phyloP scores from a whole-genome alignment of 2,113 vertebrate genomes.

The Paraplagusia blochii region DNA sequence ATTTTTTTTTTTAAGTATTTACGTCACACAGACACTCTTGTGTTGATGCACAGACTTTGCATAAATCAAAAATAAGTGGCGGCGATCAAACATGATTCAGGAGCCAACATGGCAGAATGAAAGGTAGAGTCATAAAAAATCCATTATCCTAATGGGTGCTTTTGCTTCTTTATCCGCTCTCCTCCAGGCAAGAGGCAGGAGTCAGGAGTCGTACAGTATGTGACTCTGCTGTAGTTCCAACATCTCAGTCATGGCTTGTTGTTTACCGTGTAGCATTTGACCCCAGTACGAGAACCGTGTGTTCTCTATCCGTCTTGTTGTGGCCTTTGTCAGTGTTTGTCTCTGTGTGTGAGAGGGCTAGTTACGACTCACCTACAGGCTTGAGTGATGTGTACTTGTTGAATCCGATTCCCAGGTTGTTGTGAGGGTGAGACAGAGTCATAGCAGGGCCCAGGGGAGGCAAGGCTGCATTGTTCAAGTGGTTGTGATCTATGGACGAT shows the following conservation, averaged over 20 bases:
- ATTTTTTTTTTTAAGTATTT: slow-evolving; percentile 18
- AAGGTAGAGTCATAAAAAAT: slow-evolving; percentile 31
- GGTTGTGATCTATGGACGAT: slow-evolving; percentile 69
- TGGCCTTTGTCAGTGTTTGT: neutral
- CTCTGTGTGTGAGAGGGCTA: slow-evolving; percentile 10
- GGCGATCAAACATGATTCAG: slow-evolving; percentile 10
- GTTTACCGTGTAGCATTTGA: neutral
- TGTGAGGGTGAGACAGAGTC: slow-evolving; percentile 77
- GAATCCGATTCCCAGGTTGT: slow-evolving; percentile 77
- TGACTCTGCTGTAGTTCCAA: too few species aligned
- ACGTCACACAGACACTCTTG: neutral
- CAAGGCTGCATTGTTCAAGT: slow-evolving; percentile 75
- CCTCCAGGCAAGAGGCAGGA: neutral
- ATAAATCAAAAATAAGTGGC: slow-evolving; percentile 9
- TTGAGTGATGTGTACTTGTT: slow-evolving; percentile 79
- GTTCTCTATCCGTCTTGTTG: neutral
- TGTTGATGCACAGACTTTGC: neutral
- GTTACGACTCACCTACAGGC: slow-evolving; percentile 66
- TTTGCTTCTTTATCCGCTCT: neutral
- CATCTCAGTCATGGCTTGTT: slow-evolving; percentile 5
- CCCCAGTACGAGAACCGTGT: neutral
- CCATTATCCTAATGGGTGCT: slow-evolving; percentile 29
- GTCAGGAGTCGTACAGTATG: neutral
- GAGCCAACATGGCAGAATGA: slow-evolving; percentile 12
- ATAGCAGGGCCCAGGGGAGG: slow-evolving; percentile 73